Evolutionary conservation across 1,140 invertebrate genomes (phyloP), one percentile per base, ranked within the genome.

Genomic region (Drosophila parvula): DNA sequence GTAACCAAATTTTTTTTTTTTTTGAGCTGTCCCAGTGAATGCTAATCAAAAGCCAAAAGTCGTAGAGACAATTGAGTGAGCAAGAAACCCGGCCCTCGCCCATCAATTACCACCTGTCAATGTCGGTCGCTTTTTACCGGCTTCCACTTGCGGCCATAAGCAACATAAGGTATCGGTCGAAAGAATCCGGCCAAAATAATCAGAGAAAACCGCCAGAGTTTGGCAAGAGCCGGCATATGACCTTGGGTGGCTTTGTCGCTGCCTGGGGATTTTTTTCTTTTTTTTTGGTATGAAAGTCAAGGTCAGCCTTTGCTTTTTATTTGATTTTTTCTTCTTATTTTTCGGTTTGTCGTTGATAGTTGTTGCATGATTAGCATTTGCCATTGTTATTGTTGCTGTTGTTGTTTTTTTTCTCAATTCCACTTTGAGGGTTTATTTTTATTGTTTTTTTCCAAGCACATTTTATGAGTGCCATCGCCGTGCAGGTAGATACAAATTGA

Each of bases 261-360:
- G 41, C 57, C 59, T 55, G 43, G 36, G 50, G 62, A n/a, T n/a
- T 22, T 22, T 22, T 22, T 22, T 22, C 3, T 22, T 22, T 53
- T 61, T 43, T 70, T 50, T 43, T 69, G 30, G 45, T 61, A 73
- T 77, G 74, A 78, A 81, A 81, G 79, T 81, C 79, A 81, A 81
- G 79, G 79, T 57, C 68, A 73, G 56, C 9, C 30, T 44, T 27
- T 34, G 41, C 10, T 40, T 18, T 53, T 9, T 18, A 38, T 38
- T 5, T 22, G 5, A 32, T 51, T 51, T 18, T 34, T 22, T 50
- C 28, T 22, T 53, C 32, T 38, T 12, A n/a, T 36, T 38, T 41
- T 38, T 53, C 14, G 34, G 16, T 38, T 27, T 55, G 34, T 55
- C 12, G 18, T 18, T 38, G 68, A 71, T 71, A 69, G 68, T 57